phyloP scores from a whole-genome alignment of 2,888 invertebrate species.

The Sphaerophoria rueppellii region DNA sequence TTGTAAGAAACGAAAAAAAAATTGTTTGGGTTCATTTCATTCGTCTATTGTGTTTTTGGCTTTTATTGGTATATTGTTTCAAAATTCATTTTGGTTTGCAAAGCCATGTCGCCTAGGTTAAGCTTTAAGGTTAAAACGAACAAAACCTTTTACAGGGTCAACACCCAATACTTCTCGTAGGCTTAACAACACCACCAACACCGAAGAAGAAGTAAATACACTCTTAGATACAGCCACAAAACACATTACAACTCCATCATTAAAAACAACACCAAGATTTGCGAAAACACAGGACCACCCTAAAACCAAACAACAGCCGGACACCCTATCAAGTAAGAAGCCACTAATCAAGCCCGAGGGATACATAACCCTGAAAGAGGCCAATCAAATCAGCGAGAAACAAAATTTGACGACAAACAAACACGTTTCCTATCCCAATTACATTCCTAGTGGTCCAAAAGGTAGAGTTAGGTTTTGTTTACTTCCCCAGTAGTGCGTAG shows the following conservation, averaged over 20 bases:
- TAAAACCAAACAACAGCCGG: constrained; percentile 47
- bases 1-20: background rate
- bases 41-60: constrained; percentile 23
- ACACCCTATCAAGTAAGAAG: constrained; percentile 61
- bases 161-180: constrained; percentile 70
- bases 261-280: constrained; percentile 58
- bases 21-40: constrained; percentile 27
- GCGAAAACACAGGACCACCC: constrained; percentile 45
- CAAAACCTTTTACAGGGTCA: constrained; percentile 69
- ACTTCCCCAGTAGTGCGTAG: constrained; percentile 60
- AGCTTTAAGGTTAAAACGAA: constrained; percentile 57
- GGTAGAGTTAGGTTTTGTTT: constrained; percentile 72
- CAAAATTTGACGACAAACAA: constrained; percentile 70
- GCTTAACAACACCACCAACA: constrained; percentile 44
- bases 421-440: constrained; percentile 72
- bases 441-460: constrained; percentile 68
- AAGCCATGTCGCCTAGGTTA: constrained; percentile 63
- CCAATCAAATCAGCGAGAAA: constrained; percentile 66
- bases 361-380: constrained; percentile 44
- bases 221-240: constrained; percentile 59
- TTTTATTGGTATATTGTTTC: constrained; percentile 25
- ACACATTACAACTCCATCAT: constrained; percentile 58
- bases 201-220: constrained; percentile 61
- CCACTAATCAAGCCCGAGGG: constrained; percentile 58
- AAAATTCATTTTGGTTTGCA: constrained; percentile 31